Percentiles rank a stretch among this genome's conserved stretches.
These are phyloP conservation scores for Xestia c-nigrum DNA, from an alignment of 2,888 invertebrate genomes.

Conservation along the genomic window DNA sequence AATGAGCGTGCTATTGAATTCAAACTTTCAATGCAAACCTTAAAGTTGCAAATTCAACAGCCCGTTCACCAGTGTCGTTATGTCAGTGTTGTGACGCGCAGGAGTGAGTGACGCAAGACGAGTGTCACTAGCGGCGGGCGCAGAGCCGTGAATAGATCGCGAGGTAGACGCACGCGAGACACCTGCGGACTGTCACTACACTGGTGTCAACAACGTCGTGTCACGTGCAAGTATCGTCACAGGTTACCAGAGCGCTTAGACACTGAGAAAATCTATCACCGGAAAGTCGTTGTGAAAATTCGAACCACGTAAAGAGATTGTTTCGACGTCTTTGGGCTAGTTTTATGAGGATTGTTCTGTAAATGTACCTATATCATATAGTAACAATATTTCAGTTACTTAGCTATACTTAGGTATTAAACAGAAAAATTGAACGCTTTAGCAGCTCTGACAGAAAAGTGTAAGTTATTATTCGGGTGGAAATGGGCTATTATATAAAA, in stretches of 20 bases:
- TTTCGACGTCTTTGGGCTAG: accelerated
- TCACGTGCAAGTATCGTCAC: slow-evolving; percentile 14
- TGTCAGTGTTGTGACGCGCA: slow-evolving; percentile 60
- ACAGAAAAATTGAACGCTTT: background rate
- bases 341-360: background rate
- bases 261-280: background rate
- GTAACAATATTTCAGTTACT: too few species aligned
- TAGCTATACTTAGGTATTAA: too few species aligned
- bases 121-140: slow-evolving; percentile 67
- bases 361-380: too few species aligned
- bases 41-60: background rate
- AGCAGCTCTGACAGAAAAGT: background rate
- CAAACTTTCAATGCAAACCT: background rate
- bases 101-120: slow-evolving; percentile 73
- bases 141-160: slow-evolving; percentile 73
- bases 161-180: slow-evolving; percentile 82
- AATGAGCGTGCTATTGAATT: background rate
- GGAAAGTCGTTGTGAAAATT: background rate
- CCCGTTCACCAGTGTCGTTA: background rate
- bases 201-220: slow-evolving; percentile 50
- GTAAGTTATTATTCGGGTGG: background rate
- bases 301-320: background rate
- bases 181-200: slow-evolving; percentile 74
- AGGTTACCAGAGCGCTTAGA: too few species aligned
- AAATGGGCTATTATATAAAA: background rate